Conservation (phyloP, 2,113 vertebrate genomes). For the Solea solea region DNA sequence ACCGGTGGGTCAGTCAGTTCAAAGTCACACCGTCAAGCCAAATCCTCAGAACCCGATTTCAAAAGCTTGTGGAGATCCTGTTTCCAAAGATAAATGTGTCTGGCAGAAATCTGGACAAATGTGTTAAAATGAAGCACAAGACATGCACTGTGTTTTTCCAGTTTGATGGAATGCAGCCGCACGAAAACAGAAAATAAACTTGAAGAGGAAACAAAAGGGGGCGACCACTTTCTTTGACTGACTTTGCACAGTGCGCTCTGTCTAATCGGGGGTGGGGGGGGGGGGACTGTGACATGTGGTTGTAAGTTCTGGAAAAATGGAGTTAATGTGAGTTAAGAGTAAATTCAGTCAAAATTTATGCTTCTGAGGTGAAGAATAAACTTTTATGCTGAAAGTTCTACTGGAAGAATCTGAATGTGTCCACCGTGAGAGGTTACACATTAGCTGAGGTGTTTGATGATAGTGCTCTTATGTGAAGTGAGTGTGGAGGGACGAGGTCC, state of each 20-base stretch:
- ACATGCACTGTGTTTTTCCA: not conserved
- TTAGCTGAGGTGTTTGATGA: conserved; percentile 18
- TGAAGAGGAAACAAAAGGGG: not conserved
- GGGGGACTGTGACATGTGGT: no score
- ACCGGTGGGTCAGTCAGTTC: not conserved
- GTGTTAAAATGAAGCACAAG: not conserved
- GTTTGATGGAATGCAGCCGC: not conserved
- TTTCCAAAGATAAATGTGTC: not conserved
- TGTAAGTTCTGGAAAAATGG: no score
- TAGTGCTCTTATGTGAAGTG: conserved; percentile 37
- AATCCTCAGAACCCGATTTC: not conserved
- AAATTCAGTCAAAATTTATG: no score
- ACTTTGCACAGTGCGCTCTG: not conserved
- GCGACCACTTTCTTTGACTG: no score
- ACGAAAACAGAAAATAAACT: not conserved
- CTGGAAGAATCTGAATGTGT: not conserved
- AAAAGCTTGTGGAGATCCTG: not conserved
- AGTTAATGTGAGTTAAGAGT: no score
- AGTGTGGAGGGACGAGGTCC: conserved; percentile 24
- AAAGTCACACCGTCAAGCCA: conserved; percentile 7
- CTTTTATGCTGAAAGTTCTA: not conserved
- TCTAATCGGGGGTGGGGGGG: no score
- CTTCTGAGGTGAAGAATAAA: no score
- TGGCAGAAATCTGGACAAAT: not conserved
- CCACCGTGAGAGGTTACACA: conserved; percentile 5